Percentiles rank a stretch among this genome's conserved stretches.
These are phyloP conservation scores for Scaptomyza graminum DNA, from an alignment of 1,140 invertebrate genomes.

Conservation along the genomic window DNA sequence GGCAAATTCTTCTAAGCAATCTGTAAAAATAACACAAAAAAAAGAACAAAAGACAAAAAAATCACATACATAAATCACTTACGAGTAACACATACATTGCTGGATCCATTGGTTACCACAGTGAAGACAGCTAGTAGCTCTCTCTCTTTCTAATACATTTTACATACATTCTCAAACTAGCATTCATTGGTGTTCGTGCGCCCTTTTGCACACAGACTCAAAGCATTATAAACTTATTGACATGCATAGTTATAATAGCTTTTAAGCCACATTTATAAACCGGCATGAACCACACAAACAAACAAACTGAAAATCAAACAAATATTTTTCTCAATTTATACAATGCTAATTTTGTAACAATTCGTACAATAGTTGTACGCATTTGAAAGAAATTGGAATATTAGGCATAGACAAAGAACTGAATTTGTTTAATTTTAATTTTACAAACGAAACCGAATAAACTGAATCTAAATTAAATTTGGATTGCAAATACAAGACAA, in stretches of 20 bases:
- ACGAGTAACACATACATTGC: neutral
- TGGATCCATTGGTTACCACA: constrained; percentile 2
- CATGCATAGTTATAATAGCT: constrained; percentile 22
- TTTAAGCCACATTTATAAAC: constrained; percentile 17
- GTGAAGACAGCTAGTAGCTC: neutral
- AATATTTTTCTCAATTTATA: constrained; percentile 17
- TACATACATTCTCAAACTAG: neutral
- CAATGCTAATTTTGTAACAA: constrained; percentile 14
- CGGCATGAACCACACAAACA: neutral
- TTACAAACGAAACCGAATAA: constrained; percentile 53
- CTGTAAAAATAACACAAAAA: too few relatives aligned
- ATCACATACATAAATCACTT: neutral
- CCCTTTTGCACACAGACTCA: constrained; percentile 12
- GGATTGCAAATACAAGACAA: constrained; percentile 73
- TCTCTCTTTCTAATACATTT: neutral
- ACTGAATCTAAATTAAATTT: constrained; percentile 82
- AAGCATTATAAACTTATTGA: constrained; percentile 21
- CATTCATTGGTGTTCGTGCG: constrained; percentile 15
- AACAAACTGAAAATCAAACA: constrained; percentile 13
- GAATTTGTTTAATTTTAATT: constrained; percentile 58
- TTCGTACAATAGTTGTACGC: constrained; percentile 3
- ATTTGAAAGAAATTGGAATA: constrained; percentile 22
- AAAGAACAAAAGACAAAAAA: too few relatives aligned
- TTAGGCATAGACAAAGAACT: constrained; percentile 43
- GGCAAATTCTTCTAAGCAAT: constrained; percentile 61